Conservation (phyloP, 2,113 vertebrate species). For the Oxygymnocypris stewartii region DNA sequence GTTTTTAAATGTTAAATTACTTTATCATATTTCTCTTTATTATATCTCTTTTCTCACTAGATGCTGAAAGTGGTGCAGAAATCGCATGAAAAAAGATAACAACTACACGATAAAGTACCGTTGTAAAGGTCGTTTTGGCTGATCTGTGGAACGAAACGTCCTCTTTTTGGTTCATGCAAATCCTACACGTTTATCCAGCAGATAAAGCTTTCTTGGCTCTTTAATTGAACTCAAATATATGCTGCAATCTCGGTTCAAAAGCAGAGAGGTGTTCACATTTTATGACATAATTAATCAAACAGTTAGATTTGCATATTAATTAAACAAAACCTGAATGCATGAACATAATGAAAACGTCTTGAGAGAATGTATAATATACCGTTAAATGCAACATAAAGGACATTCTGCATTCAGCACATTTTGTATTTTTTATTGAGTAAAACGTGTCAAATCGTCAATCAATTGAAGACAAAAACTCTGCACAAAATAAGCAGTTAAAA, state of each 20-base stretch:
- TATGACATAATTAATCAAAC: neutral
- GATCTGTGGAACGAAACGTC: neutral
- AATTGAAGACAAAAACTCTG: conserved; percentile 67
- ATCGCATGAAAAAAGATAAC: conserved; percentile 17
- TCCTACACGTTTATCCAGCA: neutral
- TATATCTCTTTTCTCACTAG: neutral
- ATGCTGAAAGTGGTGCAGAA: neutral
- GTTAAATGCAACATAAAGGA: neutral
- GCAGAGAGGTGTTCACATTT: neutral
- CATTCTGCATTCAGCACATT: neutral
- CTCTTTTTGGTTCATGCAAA: neutral
- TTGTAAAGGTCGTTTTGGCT: neutral
- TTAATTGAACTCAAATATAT: conserved; percentile 45
- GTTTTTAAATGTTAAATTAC: neutral
- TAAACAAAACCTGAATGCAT: neutral
- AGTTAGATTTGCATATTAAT: neutral
- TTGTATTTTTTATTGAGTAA: conserved; percentile 75
- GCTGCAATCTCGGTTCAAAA: conserved; percentile 21
- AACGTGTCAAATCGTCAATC: conserved; percentile 65
- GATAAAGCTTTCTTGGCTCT: neutral
- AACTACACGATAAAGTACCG: neutral
- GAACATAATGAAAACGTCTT: neutral
- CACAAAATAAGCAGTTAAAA: conserved; percentile 65
- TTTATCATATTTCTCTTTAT: neutral
- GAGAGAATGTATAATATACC: neutral